Base-by-base conservation (phyloP, 1,140 invertebrate species). In the Platyscapa corneri region DNA sequence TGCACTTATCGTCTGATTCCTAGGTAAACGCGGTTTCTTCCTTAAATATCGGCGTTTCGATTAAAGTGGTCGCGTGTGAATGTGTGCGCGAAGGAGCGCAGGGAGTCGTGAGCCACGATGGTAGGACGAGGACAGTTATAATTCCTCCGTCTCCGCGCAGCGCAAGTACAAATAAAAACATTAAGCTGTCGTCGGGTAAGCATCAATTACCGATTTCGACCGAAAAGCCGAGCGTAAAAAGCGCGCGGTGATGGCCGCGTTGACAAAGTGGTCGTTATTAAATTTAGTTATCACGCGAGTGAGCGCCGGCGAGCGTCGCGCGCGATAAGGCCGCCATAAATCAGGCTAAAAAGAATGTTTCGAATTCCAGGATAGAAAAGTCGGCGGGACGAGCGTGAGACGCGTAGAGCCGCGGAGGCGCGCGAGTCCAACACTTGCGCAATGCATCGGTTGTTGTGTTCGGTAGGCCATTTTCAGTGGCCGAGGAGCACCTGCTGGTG, bases 271-370 rank as follows among this genome's bases (percentile, higher is more conserved):
- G 42, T 23, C 67, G 39, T 76, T 82, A 75, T 82, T 83, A 77
- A 84, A 84, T 84, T 84, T 78, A 78, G 82, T 78, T 78, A 84
- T 84, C 82, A 84, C 30, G 60, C 72, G 10, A 34, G 23, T 37
- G 14, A 60, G 42, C 42, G 6, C 3, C 39, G 42, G 65, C 32
- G 27, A 34, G 37, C 10, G 20, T 2, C 46, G 23, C 16, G n/a
- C n/a, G 16, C 49, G 74, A 84, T 84, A 84, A 84, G 82, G n/a
- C 23, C 72, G 37, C 30, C 53, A 78, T 84, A 84, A 84, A 84
- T 78, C 82, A 70, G 60, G 53, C 53, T 78, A 67, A 84, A 78
- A 67, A 77, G 82, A 78, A n/a, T 78, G 64, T 78, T 84, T 84
- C 30, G 56, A 53, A 84, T 84, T 84, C 82, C 42, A 27, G 60